These are phyloP conservation scores for Thamnophis elegans DNA, from an alignment of 2,797 vertebrate species.

Conservation along the genomic window DNA sequence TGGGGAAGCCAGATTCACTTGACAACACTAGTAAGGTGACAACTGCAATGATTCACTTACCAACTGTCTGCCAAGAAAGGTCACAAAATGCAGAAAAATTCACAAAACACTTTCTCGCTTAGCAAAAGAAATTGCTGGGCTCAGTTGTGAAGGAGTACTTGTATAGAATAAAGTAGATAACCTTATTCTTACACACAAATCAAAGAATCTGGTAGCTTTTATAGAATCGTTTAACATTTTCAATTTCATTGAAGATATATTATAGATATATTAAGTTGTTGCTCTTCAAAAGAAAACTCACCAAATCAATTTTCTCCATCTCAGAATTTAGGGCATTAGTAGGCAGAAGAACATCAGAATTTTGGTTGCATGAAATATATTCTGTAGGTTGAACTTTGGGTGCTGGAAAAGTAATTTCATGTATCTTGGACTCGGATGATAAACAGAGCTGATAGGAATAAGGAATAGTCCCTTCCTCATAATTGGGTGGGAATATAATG, in stretches of 20 bases:
- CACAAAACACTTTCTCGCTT: background rate
- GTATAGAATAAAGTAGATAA: background rate
- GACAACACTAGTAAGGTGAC: background rate
- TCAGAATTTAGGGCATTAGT: slow-evolving; percentile 14
- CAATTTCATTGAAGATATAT: background rate
- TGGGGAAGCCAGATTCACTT: background rate
- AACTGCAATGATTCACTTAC: background rate
- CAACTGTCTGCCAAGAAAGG: background rate
- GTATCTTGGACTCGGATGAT: slow-evolving; percentile 44
- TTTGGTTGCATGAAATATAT: slow-evolving; percentile 23
- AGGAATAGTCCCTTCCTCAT: slow-evolving; percentile 36
- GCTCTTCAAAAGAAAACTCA: background rate
- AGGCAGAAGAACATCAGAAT: slow-evolving; percentile 34
- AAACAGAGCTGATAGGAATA: slow-evolving; percentile 39
- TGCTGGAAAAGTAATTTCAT: slow-evolving; percentile 56
- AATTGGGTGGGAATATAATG: slow-evolving; percentile 36
- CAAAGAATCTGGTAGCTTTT: background rate
- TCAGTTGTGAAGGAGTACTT: background rate
- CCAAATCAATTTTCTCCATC: background rate
- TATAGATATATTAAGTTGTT: background rate
- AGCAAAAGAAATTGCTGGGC: background rate
- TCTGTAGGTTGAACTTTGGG: slow-evolving; percentile 26
- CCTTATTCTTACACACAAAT: background rate
- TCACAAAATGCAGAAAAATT: background rate
- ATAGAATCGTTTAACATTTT: background rate